Evolutionary conservation across 2,888 invertebrate genomes (phyloP), one percentile per base, ranked within the genome.

Genomic region (Agrilus mali): DNA sequence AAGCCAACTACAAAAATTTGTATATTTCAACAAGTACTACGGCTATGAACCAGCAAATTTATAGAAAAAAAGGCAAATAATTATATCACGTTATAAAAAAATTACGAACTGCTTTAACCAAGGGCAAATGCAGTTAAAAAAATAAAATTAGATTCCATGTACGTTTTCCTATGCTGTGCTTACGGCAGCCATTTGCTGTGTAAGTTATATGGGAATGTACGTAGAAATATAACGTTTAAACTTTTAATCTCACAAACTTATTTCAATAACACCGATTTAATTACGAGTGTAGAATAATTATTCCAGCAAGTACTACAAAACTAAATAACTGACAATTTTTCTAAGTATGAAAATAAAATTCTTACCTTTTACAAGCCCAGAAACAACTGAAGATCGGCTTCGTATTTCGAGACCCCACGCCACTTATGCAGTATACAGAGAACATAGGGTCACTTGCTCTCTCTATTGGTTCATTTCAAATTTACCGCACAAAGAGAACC

Each of bases 351-450:
- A 71, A 71, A 72, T 68, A 70, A 69, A 65, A 69, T 71, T 72
- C 74, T 74, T 73, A 74, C 74, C 74, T 74, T n/a, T 68, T 62
- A 65, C 67, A 63, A 66, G 68, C 67, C 67, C 68, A 66, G 67
- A 69, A 70, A 69, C 70, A 66, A 70, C 71, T 69, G 70, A 71
- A 71, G 70, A 70, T 70, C 71, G 68, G 72, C 73, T 73, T 73
- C 71, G 72, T 73, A 72, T 72, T 71, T 72, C 68, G 64, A 66
- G 70, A 73, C 73, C 74, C 74, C 74, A 75, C 75, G 74, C 74
- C 72, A 75, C 73, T 74, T 71, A 69, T 70, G 71, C 71, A 69
- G 71, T 70, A 70, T 70, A 71, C 69, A 69, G 66, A 70, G 70
- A 65, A 59, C 61, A 63, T 60, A 57, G 61, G 61, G 60, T 56